Evolutionary conservation across 2,888 invertebrate genomes (phyloP).

Genomic region (Byasa hedistus): DNA sequence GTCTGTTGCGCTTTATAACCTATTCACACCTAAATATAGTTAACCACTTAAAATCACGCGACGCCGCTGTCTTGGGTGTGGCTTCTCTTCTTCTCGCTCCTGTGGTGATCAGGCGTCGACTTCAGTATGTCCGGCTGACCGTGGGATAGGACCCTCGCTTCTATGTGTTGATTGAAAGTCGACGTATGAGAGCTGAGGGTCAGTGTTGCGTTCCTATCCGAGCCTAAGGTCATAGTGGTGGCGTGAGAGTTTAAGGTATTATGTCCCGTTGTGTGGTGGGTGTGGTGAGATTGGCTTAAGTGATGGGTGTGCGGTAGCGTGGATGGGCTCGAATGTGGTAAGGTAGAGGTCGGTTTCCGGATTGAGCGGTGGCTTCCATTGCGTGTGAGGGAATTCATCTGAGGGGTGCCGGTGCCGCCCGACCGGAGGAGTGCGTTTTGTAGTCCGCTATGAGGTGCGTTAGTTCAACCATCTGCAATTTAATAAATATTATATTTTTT

Average conservation of each 20-base stretch:
- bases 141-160: constrained; percentile 59
- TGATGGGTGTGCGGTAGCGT: constrained; percentile 61
- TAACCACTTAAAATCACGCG: constrained; percentile 39
- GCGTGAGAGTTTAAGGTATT: constrained; percentile 82
- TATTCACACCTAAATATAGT: constrained; percentile 33
- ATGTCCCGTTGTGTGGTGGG: constrained; percentile 80
- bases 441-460: constrained; percentile 95
- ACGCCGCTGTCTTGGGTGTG: constrained; percentile 67
- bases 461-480: constrained; percentile 89
- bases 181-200: constrained; percentile 68
- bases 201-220: constrained; percentile 63
- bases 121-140: constrained; percentile 91
- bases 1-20: constrained; percentile 20
- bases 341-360: constrained; percentile 59
- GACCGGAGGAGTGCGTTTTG: constrained; percentile 92
- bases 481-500: background rate
- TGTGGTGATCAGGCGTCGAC: constrained; percentile 90
- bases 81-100: constrained; percentile 64
- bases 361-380: constrained; percentile 84
- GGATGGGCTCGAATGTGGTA: constrained; percentile 70
- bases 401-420: constrained; percentile 87
- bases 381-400: constrained; percentile 87
- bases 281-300: constrained; percentile 50
- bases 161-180: constrained; percentile 54
- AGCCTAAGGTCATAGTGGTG: constrained; percentile 66